Conservation (phyloP, 1,140 invertebrate genomes). For the Eriosoma lanigerum region DNA sequence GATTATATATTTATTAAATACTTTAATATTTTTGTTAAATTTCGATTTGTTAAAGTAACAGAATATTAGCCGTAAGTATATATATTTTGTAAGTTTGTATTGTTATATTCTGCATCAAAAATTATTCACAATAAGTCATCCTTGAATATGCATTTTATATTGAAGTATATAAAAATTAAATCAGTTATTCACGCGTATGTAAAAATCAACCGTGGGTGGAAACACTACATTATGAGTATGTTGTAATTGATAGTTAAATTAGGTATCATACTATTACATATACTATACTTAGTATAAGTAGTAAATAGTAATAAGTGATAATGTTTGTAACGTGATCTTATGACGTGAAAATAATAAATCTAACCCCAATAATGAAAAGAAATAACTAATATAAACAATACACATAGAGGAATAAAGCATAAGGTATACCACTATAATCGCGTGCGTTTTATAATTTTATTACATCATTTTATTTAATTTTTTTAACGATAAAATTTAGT, state of each 20-base stretch:
- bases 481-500: too few relatives aligned
- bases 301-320: neutral
- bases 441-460: too few relatives aligned
- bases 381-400: neutral
- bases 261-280: too few relatives aligned
- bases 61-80: too few relatives aligned
- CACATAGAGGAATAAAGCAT: too few relatives aligned
- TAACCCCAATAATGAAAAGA: neutral
- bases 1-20: too few relatives aligned
- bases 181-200: neutral
- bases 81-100: too few relatives aligned
- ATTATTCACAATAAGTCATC: neutral
- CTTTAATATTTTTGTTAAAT: too few relatives aligned
- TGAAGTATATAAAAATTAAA: neutral
- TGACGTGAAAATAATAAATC: neutral
- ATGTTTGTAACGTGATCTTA: neutral
- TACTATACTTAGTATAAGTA: too few relatives aligned
- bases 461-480: too few relatives aligned
- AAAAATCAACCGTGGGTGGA: neutral
- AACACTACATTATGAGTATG: neutral
- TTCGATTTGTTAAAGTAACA: too few relatives aligned
- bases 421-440: too few relatives aligned
- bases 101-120: neutral
- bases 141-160: slow-evolving; percentile 2
- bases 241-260: slow-evolving; percentile 29